These are phyloP conservation scores for Therioaphis trifolii DNA, from an alignment of 2,888 invertebrate species.

Conservation along the genomic window DNA sequence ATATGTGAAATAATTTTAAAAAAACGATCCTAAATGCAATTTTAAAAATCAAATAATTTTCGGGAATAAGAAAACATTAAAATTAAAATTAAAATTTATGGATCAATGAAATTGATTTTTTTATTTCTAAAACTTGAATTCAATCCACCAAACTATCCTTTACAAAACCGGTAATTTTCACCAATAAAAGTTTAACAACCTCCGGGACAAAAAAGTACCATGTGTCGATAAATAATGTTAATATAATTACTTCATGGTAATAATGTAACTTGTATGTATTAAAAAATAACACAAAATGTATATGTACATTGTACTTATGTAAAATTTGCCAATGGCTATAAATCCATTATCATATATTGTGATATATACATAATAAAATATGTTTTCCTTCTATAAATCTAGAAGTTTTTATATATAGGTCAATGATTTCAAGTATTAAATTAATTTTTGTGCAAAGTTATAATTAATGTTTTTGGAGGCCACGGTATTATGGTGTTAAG, in stretches of 20 bases:
- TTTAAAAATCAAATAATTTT: too few relatives aligned
- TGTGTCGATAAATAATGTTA: too few relatives aligned
- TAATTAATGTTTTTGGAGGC: not conserved
- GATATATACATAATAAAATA: not conserved
- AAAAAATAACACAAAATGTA: not conserved
- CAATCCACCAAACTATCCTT: too few relatives aligned
- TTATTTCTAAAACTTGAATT: too few relatives aligned
- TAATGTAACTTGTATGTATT: not conserved
- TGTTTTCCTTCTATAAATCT: not conserved
- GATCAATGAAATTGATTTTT: too few relatives aligned
- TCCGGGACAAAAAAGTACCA: too few relatives aligned
- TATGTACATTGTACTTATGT: not conserved
- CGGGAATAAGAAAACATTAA: too few relatives aligned
- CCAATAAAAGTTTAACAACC: too few relatives aligned
- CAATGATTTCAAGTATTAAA: slow-evolving; percentile 11
- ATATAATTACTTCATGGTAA: too few relatives aligned
- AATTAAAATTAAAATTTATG: too few relatives aligned
- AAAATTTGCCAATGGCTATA: not conserved
- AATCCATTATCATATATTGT: not conserved
- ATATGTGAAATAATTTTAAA: not conserved
- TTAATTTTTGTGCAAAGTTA: not conserved
- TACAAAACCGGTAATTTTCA: too few relatives aligned
- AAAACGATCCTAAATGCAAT: not conserved
- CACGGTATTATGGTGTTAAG: not conserved
- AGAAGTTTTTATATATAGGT: not conserved